Base-by-base conservation (phyloP, 1,140 invertebrate species). In the Leptopilina boulardi region DNA sequence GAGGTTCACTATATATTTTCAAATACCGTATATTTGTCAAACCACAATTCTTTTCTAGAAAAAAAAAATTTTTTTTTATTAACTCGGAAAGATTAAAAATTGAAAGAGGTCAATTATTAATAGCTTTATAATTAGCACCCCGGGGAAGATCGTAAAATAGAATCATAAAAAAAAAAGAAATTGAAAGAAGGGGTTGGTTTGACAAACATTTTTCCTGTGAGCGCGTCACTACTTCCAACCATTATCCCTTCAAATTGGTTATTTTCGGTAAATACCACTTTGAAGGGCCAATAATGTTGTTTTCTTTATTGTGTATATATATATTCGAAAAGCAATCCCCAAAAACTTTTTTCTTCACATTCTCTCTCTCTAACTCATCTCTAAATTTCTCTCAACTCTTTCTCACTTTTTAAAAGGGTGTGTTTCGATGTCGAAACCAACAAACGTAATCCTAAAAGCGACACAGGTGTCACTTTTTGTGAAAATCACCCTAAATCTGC, bases 261-360 rank as follows among this genome's bases (percentile, higher is more conserved):
- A 91, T 91, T 91, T 91, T 91, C 89, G 86, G 89, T 91, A 91
- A 91, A 91, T 91, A 91, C 89, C 87, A 83, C 89, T 90, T 88
- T 91, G 88, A 91, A 89, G 90, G 90, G 90, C 89, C 89, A 91
- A 91, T 91, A 90, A 91, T 87, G 87, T 85, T 90, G 89, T 91
- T 90, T 88, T 88, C 84, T 83, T 84, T 71, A 91, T 91, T 91
- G 88, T 91, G 21, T n/a, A n/a, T n/a, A n/a, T n/a, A n/a, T n/a
- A n/a, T n/a, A n/a, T 21, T 70, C 34, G 8, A 38, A 54, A 21
- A 77, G 74, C 77, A 80, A 79, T n/a, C 76, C 80, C 79, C 80
- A 74, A 30, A 30, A 75, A 44, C 80, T 81, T 76, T 80, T 81
- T 78, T 80, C 80, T 76, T 74, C 75, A 38, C 71, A 77, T 82